Base-by-base conservation (phyloP, 2,888 invertebrate species). In the Amiota communis region DNA sequence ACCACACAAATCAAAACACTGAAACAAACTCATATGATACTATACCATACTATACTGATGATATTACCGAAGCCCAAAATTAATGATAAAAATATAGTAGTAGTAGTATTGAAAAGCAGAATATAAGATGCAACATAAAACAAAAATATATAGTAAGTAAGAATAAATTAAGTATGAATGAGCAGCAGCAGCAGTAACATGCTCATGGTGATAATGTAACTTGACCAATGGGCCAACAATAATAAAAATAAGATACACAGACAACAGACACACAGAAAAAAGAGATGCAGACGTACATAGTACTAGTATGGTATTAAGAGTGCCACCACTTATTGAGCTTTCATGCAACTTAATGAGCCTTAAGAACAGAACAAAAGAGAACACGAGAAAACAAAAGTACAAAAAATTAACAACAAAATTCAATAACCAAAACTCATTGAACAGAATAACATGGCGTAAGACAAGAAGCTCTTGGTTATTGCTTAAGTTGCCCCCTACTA, bases 281-380 rank as follows among this genome's bases (percentile, higher is more conserved):
- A 56, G 57, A 53, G 47, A 11, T 69, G 23, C 23, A 23, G 23
- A 23, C 23, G 1, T 23, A 23, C n/a, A n/a, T n/a, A n/a, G n/a
- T n/a, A n/a, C n/a, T n/a, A n/a, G n/a, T n/a, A n/a, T n/a, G n/a
- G n/a, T 23, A 23, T 23, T 23, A 23, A 23, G 23, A 23, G 23
- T 23, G 61, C 69, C 70, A 65, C 76, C 78, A 65, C 77, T 77
- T 80, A 85, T 83, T 77, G 83, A 83, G 86, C 80, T 82, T 81
- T 85, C 75, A 82, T 81, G 79, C 86, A 84, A 84, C 75, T 82
- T 85, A 83, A 83, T 85, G 83, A 85, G 83, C 82, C 8, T 36
- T 13, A 15, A 47, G 67, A 36, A 36, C 10, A 56, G 12, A 56
- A 20, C 23, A 47, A 71, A 36, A 36, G 4, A 56, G 12, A 56